phyloP scores from a whole-genome alignment of 2,888 invertebrate species.

The Ferrisia virgata region DNA sequence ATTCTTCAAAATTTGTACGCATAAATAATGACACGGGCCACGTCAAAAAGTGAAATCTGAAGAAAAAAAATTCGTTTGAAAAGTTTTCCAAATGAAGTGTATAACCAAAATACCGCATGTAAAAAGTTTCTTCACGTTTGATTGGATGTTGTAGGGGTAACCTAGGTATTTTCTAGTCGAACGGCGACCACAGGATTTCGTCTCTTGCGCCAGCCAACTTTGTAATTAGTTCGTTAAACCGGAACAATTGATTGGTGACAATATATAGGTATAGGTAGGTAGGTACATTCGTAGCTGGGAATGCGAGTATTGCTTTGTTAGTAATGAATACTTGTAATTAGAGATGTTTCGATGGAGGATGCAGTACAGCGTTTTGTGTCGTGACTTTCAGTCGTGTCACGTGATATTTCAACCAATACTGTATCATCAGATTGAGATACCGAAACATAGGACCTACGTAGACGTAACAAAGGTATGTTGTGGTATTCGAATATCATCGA shows the following conservation, averaged over 20 bases:
- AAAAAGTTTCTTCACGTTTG: constrained; percentile 10
- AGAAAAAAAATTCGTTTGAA: neutral
- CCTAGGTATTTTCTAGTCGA: constrained; percentile 9
- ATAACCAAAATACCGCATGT: neutral
- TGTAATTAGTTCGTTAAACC: constrained; percentile 11
- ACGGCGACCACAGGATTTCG: neutral
- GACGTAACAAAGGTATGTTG: too few species aligned
- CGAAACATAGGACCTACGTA: too few species aligned
- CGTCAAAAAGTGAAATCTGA: neutral
- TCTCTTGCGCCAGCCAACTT: neutral
- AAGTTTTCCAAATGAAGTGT: neutral
- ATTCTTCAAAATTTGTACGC: too few species aligned
- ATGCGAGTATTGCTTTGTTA: neutral
- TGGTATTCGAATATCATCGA: too few species aligned
- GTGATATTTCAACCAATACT: too few species aligned
- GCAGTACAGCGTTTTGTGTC: neutral
- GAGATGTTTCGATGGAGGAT: neutral
- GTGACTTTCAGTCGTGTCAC: neutral
- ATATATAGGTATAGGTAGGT: too few species aligned
- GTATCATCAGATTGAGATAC: too few species aligned
- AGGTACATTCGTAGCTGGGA: too few species aligned
- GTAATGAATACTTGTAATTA: neutral
- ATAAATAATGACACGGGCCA: too few species aligned
- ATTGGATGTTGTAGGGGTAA: too few species aligned
- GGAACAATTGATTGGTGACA: neutral